A percentile compares a stretch with the other conserved stretches of the same genome.
Evolutionary conservation across 2,113 vertebrate genomes (phyloP).

Genomic region (Pungitius pungitius): DNA sequence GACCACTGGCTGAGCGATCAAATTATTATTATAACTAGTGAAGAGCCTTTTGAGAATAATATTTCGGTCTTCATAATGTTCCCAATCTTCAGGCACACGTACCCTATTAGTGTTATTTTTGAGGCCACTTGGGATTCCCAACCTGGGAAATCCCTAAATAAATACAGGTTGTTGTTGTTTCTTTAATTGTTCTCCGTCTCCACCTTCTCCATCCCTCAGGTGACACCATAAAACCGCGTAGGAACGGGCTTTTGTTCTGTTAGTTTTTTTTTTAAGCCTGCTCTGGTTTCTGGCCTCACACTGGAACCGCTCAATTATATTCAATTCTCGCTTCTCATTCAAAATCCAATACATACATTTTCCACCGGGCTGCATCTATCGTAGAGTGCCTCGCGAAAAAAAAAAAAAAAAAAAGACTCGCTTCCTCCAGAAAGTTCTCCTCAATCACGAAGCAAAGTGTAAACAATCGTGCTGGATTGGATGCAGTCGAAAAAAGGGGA

Average conservation of each 20-base stretch:
- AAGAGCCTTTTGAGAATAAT: too few relatives aligned
- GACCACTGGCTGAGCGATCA: too few relatives aligned
- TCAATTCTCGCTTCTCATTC: slow-evolving; percentile 25
- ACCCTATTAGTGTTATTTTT: too few relatives aligned
- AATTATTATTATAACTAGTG: too few relatives aligned
- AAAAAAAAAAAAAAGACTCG: too few relatives aligned
- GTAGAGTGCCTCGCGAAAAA: slow-evolving; percentile 18
- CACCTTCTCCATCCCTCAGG: neutral
- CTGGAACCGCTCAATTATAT: slow-evolving; percentile 12
- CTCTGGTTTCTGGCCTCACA: slow-evolving; percentile 31
- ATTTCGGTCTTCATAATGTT: too few relatives aligned
- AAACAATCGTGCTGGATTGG: slow-evolving; percentile 11
- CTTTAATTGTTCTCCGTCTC: too few relatives aligned
- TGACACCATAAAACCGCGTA: neutral
- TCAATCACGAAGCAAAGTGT: slow-evolving; percentile 13
- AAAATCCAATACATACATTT: slow-evolving; percentile 32
- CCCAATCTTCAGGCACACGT: too few relatives aligned
- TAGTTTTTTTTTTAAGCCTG: neutral
- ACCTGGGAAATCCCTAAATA: too few relatives aligned
- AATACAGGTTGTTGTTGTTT: neutral
- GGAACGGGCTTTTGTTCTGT: neutral
- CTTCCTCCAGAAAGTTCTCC: slow-evolving; percentile 2
- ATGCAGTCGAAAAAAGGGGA: neutral
- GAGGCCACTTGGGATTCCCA: too few relatives aligned
- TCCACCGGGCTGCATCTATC: slow-evolving; percentile 1